phyloP scores from a whole-genome alignment of 2,113 vertebrate genomes.

The Leiothrix lutea region DNA sequence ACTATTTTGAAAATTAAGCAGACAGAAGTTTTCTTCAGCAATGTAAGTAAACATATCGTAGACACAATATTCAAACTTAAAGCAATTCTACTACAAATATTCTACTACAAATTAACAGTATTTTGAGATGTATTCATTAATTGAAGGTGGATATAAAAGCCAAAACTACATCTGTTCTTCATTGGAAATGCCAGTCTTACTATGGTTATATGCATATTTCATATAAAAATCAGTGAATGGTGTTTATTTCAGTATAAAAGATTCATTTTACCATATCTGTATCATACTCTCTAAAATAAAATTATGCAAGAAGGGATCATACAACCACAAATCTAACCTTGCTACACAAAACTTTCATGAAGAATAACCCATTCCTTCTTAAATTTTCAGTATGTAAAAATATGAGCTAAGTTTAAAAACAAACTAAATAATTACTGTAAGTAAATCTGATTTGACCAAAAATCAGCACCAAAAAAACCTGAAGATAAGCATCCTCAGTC shows the following conservation, averaged over 20 bases:
- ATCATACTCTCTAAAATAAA: neutral
- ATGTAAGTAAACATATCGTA: neutral
- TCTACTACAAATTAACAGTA: neutral
- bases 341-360: neutral
- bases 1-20: neutral
- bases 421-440: neutral
- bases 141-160: neutral
- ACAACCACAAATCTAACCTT: neutral
- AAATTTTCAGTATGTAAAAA: neutral
- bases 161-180: neutral
- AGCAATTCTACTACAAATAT: neutral
- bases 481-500: neutral
- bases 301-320: neutral
- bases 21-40: slow-evolving; percentile 20
- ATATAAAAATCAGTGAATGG: neutral
- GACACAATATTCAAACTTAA: neutral
- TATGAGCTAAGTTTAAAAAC: neutral
- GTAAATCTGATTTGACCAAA: neutral
- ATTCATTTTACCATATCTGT: neutral
- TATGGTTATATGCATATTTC: neutral
- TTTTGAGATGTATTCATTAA: neutral
- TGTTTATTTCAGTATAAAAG: neutral
- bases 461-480: neutral
- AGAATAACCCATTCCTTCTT: neutral
- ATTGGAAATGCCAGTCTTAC: neutral